Evolutionary conservation across 2,113 vertebrate species (phyloP).

Genomic region (Phainopepla nitens): DNA sequence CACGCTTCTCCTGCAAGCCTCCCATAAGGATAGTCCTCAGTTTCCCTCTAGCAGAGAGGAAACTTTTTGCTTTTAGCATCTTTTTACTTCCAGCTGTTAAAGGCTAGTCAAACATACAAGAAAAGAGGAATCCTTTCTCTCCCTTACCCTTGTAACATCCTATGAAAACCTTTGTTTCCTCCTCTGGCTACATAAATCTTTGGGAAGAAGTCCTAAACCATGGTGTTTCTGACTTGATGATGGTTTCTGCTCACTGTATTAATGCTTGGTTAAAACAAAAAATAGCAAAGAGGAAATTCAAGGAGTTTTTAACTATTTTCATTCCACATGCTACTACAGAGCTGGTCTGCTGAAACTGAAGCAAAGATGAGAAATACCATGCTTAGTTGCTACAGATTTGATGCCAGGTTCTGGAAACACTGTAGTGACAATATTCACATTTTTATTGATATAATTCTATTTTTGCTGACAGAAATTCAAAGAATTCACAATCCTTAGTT

Average conservation of each 20-base stretch:
- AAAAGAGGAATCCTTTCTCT: background rate
- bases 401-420: background rate
- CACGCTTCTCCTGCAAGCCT: background rate
- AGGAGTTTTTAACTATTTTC: background rate
- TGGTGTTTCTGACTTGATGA: background rate
- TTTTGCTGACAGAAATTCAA: background rate
- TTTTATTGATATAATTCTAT: background rate
- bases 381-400: background rate
- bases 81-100: background rate
- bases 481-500: background rate
- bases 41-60: background rate
- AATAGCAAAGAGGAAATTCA: background rate
- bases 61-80: background rate
- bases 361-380: background rate
- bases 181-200: background rate
- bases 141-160: background rate
- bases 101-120: background rate
- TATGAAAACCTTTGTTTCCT: background rate
- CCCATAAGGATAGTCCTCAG: background rate
- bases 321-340: background rate
- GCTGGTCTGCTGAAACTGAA: background rate
- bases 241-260: background rate
- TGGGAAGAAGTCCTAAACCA: background rate
- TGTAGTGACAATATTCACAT: background rate
- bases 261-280: background rate